Evolutionary conservation across 92 coral and sea anemone genomes (phyloP).

Genomic region (Porites evermanni): DNA sequence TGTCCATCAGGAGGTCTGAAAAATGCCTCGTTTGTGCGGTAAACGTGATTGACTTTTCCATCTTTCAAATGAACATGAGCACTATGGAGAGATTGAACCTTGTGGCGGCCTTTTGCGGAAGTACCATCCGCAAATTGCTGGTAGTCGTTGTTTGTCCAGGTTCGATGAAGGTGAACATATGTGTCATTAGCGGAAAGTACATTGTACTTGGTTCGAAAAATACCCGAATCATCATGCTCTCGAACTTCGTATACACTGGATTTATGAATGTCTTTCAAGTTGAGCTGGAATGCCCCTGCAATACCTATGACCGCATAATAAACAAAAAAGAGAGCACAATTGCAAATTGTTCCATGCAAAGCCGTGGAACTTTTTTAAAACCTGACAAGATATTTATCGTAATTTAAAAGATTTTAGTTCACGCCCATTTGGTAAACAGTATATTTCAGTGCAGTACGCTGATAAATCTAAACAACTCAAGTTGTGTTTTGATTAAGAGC

Average conservation of each 20-base stretch:
- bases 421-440: too few species aligned
- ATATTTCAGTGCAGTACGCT: too few species aligned
- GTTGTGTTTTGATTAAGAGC: too few species aligned
- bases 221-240: conserved; percentile 95
- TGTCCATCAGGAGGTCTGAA: conserved; percentile 67
- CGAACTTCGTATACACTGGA: conserved; percentile 48
- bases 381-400: too few species aligned
- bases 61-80: conserved; percentile 71
- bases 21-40: conserved; percentile 75
- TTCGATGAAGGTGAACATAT: conserved; percentile 75
- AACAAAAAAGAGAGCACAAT: background rate
- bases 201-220: conserved; percentile 74
- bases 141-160: conserved; percentile 93
- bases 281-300: conserved; percentile 84
- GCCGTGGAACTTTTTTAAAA: too few species aligned
- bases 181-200: conserved; percentile 72
- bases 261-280: conserved; percentile 46
- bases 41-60: conserved; percentile 70
- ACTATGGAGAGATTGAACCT: conserved; percentile 76
- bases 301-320: conserved; percentile 56
- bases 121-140: conserved; percentile 86
- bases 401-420: too few species aligned
- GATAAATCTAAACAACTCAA: too few species aligned
- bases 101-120: conserved; percentile 82
- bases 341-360: background rate